These are phyloP conservation scores for Papilio protenor DNA, from an alignment of 2,888 invertebrate genomes.

Conservation along the genomic window DNA sequence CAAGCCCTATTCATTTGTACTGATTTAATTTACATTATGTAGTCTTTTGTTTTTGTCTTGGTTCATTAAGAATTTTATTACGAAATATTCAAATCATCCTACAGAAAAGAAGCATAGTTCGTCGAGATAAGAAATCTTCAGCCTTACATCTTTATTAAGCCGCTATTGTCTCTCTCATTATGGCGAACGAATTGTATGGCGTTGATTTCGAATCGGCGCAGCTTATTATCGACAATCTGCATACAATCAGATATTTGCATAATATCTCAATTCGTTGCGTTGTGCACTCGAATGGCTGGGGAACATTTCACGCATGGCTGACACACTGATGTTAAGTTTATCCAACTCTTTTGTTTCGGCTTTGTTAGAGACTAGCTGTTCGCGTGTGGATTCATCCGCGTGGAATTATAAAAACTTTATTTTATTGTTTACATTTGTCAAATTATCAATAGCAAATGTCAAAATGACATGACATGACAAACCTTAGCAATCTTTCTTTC, in stretches of 20 bases:
- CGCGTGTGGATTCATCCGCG: no score
- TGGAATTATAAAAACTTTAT: no score
- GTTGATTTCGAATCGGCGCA: constrained; percentile 67
- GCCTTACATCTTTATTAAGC: constrained; percentile 78
- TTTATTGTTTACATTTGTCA: no score
- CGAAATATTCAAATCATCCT: constrained; percentile 28
- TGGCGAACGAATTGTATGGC: constrained; percentile 73
- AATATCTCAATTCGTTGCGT: constrained; percentile 81
- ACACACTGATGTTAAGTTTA: constrained; percentile 40
- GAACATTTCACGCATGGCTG: constrained; percentile 62
- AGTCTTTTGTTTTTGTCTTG: background rate
- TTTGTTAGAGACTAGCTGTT: no score
- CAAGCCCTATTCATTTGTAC: no score
- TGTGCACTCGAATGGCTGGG: constrained; percentile 62
- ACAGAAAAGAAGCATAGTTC: background rate
- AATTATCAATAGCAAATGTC: no score
- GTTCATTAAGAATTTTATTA: constrained; percentile 16
- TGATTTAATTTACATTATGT: background rate
- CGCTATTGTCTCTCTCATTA: constrained; percentile 80
- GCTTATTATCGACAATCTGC: constrained; percentile 80
- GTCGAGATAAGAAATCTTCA: constrained; percentile 59
- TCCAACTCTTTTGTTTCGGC: constrained; percentile 31
- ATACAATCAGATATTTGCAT: constrained; percentile 83
- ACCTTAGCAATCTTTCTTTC: no score
- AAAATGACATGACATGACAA: no score